These are phyloP conservation scores for Gisinianus flammeolus DNA, from an alignment of 2,888 invertebrate genomes.

Conservation along the genomic window DNA sequence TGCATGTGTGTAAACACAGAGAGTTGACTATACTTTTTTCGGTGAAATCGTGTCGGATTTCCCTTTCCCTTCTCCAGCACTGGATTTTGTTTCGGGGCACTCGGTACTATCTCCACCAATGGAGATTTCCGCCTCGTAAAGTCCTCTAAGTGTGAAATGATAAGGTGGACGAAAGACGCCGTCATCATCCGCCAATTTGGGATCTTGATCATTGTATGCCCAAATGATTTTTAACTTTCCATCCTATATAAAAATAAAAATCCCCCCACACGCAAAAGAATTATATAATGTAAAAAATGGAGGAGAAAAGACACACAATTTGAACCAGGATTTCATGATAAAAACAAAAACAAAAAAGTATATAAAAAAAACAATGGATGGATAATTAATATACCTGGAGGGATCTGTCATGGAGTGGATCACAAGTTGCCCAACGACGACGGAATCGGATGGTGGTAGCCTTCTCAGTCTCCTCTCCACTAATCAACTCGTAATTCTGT, in stretches of 20 bases:
- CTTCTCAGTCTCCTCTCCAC: conserved; percentile 59
- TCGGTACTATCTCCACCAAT: too few species aligned
- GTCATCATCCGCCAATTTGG: conserved; percentile 14
- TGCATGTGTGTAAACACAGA: too few species aligned
- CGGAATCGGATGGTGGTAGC: conserved; percentile 60
- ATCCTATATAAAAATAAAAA: conserved; percentile 7
- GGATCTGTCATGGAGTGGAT: conserved; percentile 49
- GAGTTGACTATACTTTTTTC: too few species aligned
- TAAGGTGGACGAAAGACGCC: conserved; percentile 24
- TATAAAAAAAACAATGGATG: not conserved
- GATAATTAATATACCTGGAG: conserved; percentile 33
- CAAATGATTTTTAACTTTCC: conserved; percentile 28
- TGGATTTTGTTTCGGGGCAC: too few species aligned
- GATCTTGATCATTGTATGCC: conserved; percentile 35
- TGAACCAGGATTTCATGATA: too few species aligned
- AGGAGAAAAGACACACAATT: not conserved
- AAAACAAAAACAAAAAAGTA: not conserved
- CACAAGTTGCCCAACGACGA: conserved; percentile 61
- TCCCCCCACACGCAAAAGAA: not conserved
- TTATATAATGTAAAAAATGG: not conserved
- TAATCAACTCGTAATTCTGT: conserved; percentile 60
- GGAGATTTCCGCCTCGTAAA: not conserved
- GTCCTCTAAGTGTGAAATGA: conserved; percentile 15
- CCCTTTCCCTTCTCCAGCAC: too few species aligned
- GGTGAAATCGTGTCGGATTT: too few species aligned